Percentiles rank a stretch among this genome's conserved stretches.
Conservation (phyloP, 2,888 invertebrate genomes). For the Gari tellinella region DNA sequence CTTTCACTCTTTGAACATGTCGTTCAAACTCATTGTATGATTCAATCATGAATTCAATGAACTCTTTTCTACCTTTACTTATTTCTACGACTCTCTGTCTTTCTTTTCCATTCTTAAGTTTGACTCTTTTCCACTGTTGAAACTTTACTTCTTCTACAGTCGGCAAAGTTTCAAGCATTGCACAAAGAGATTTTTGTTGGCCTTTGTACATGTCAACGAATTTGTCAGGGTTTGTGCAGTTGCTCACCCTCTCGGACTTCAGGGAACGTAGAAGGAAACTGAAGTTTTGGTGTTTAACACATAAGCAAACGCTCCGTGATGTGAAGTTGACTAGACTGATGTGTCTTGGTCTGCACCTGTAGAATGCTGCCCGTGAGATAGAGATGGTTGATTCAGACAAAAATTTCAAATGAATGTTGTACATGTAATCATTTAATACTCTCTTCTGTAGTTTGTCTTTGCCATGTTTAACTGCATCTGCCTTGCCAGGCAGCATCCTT, state of each 20-base stretch:
- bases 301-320: constrained; percentile 24
- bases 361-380: constrained; percentile 3
- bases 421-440: constrained; percentile 32
- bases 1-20: constrained; percentile 16
- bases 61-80: background rate
- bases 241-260: background rate
- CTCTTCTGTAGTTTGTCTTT: constrained; percentile 17
- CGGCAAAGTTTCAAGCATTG: constrained; percentile 12
- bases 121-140: constrained; percentile 26
- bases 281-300: too few relatives aligned
- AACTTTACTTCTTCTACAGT: constrained; percentile 11
- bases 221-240: constrained; percentile 21
- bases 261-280: constrained; percentile 14
- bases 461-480: constrained; percentile 10
- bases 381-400: too few relatives aligned
- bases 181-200: background rate
- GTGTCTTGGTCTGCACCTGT: constrained; percentile 16
- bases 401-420: too few relatives aligned
- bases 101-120: too few relatives aligned
- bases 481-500: constrained; percentile 20
- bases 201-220: constrained; percentile 26
- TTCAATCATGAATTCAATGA: constrained; percentile 2
- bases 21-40: constrained; percentile 1
- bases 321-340: constrained; percentile 19
- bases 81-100: constrained; percentile 19